Conservation (phyloP, 2,113 vertebrate genomes). For the Channa maculata region DNA sequence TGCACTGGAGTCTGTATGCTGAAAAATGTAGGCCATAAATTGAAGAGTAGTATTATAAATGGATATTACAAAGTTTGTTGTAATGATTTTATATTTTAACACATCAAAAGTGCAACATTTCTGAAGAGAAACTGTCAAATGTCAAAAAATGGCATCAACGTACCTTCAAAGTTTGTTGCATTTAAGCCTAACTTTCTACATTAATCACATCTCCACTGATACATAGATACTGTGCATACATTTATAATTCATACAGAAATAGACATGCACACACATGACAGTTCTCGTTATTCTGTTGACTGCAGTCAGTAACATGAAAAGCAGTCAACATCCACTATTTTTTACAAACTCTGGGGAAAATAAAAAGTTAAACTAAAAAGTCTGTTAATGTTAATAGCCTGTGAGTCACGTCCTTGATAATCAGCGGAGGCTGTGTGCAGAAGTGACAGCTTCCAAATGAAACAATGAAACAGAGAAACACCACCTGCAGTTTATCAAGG, state of each 20-base stretch:
- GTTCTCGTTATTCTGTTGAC: neutral
- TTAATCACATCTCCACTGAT: neutral
- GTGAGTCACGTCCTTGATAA: slow-evolving; percentile 32
- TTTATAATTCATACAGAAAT: neutral
- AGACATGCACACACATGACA: neutral
- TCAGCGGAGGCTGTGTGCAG: slow-evolving; percentile 36
- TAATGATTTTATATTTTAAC: slow-evolving; percentile 3
- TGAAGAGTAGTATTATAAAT: slow-evolving; percentile 18
- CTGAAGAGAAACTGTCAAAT: neutral
- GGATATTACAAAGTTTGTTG: neutral
- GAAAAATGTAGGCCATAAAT: neutral
- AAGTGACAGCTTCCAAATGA: slow-evolving; percentile 42
- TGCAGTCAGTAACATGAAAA: slow-evolving; percentile 6
- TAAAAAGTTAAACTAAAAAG: slow-evolving; percentile 11
- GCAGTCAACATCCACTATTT: neutral
- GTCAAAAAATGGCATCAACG: slow-evolving; percentile 8
- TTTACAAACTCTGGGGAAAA: neutral
- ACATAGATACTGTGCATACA: neutral
- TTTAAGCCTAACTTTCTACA: neutral
- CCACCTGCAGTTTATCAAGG: slow-evolving; percentile 39
- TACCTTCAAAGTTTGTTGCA: slow-evolving; percentile 5
- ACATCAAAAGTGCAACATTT: slow-evolving; percentile 1
- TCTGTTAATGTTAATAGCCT: slow-evolving; percentile 1
- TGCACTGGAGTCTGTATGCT: neutral
- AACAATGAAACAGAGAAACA: slow-evolving; percentile 34